A percentile compares a stretch with the other conserved stretches of the same genome.
Conservation (phyloP, 2,888 invertebrate species). For the Trichogramma evanescens region DNA sequence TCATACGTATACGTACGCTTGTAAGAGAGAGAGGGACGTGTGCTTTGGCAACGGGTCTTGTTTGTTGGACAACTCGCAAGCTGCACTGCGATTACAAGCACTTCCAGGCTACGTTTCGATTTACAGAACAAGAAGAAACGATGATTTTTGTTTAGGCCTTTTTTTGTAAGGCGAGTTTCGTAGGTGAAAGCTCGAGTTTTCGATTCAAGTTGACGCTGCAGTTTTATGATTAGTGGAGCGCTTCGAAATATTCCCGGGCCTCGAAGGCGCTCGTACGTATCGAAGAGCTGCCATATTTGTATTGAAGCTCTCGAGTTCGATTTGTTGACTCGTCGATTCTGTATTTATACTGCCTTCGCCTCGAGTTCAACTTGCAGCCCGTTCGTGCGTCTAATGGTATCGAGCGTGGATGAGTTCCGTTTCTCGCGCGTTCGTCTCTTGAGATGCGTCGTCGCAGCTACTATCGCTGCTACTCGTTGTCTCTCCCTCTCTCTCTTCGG, state of each 20-base stretch:
- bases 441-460: slow-evolving; percentile 11
- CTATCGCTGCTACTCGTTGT: background rate
- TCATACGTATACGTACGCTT: background rate
- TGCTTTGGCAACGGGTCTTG: background rate
- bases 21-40: background rate
- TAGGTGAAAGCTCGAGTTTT: background rate
- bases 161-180: background rate
- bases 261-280: too few species aligned
- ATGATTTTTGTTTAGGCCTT: too few species aligned
- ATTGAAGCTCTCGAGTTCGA: background rate
- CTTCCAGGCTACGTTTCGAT: too few species aligned
- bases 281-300: too few species aligned
- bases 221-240: too few species aligned
- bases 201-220: too few species aligned
- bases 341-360: background rate
- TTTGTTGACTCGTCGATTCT: slow-evolving; percentile 18
- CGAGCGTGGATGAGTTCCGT: too few species aligned
- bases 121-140: too few species aligned
- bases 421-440: background rate
- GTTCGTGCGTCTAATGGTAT: too few species aligned
- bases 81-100: too few species aligned
- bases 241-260: too few species aligned
- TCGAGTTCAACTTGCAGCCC: slow-evolving; percentile 6
- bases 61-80: too few species aligned
- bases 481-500: background rate